These are phyloP conservation scores for Picus viridis DNA, from an alignment of 2,797 vertebrate genomes.

Conservation along the genomic window DNA sequence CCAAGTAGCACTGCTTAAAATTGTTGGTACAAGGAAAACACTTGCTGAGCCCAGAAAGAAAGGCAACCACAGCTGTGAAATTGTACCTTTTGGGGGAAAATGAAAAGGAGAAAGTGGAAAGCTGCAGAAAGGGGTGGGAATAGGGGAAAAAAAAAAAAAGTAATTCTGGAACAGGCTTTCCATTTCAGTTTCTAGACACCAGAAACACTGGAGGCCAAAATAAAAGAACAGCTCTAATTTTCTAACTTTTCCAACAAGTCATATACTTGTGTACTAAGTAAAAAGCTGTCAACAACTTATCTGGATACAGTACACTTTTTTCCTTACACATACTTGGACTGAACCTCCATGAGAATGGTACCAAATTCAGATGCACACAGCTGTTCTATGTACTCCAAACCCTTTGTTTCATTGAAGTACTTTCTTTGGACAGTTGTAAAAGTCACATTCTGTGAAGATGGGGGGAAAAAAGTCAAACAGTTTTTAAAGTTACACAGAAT, in stretches of 20 bases:
- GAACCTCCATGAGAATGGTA: slow-evolving; percentile 93
- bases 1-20: background rate
- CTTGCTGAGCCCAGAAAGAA: background rate
- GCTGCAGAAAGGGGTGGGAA: background rate
- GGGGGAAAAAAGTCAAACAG: background rate
- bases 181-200: background rate
- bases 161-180: background rate
- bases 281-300: background rate
- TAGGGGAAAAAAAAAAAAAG: background rate
- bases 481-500: background rate
- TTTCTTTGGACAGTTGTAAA: slow-evolving; percentile 93
- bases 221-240: background rate
- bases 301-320: background rate
- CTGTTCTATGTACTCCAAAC: slow-evolving; percentile 94
- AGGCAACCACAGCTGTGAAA: background rate
- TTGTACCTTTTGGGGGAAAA: background rate
- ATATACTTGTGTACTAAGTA: background rate
- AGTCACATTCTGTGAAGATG: slow-evolving; percentile 82
- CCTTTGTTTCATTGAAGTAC: slow-evolving; percentile 97
- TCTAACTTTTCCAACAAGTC: background rate
- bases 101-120: background rate
- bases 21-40: background rate
- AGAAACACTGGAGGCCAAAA: background rate
- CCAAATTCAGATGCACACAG: slow-evolving; percentile 91
- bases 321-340: slow-evolving; percentile 87